Conservation (phyloP, 2,797 vertebrate genomes). For the Calcarius lapponicus region DNA sequence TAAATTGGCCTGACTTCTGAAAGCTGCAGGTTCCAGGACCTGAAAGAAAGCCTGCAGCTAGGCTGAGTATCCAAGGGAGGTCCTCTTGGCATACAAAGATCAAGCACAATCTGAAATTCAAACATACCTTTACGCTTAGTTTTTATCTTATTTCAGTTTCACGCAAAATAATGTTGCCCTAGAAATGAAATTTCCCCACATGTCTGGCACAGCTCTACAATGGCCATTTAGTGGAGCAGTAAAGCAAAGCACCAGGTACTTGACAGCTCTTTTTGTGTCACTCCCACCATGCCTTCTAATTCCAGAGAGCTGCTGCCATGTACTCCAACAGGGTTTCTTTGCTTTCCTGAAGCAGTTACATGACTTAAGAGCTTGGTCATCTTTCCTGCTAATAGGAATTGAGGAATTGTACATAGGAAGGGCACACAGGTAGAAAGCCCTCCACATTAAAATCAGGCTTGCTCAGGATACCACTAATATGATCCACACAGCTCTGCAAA, state of each 20-base stretch:
- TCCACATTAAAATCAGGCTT: neutral
- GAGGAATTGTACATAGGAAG: neutral
- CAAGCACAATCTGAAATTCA: slow-evolving; percentile 62
- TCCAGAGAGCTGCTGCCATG: slow-evolving; percentile 38
- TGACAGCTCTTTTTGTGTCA: slow-evolving; percentile 61
- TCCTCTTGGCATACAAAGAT: slow-evolving; percentile 53
- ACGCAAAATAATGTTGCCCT: slow-evolving; percentile 57
- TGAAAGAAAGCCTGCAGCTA: slow-evolving; percentile 59
- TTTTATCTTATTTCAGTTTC: slow-evolving; percentile 65
- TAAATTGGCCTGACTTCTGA: slow-evolving; percentile 63
- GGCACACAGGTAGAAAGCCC: neutral
- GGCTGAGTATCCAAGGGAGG: slow-evolving; percentile 54
- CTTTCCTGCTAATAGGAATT: slow-evolving; percentile 32
- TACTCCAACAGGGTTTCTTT: slow-evolving; percentile 35
- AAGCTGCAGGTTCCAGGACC: slow-evolving; percentile 49
- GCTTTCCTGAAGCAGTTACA: slow-evolving; percentile 51
- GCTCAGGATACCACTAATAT: neutral
- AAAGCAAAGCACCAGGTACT: slow-evolving; percentile 58
- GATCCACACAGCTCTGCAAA: slow-evolving; percentile 30
- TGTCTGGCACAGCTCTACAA: slow-evolving; percentile 43
- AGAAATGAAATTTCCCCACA: slow-evolving; percentile 54
- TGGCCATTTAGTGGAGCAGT: slow-evolving; percentile 29
- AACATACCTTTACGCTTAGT: slow-evolving; percentile 31
- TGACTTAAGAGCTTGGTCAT: slow-evolving; percentile 36
- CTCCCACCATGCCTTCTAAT: slow-evolving; percentile 39